Conservation (phyloP, 2,888 invertebrate species). For the Lycocerus yunnanus region DNA sequence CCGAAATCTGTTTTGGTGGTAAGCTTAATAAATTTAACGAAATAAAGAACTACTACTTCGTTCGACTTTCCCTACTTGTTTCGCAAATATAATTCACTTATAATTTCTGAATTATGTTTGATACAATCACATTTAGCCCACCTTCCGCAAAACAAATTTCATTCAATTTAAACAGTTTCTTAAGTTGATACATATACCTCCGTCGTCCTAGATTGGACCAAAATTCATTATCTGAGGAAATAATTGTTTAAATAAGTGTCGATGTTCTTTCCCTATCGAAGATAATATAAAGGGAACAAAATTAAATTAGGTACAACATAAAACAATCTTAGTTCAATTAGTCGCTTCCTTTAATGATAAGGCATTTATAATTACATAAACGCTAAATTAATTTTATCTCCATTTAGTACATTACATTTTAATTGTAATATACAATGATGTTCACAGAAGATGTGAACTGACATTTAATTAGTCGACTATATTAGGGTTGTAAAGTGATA, state of each 20-base stretch:
- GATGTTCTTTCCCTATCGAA: neutral
- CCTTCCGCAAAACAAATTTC: neutral
- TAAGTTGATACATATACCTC: neutral
- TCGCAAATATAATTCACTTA: neutral
- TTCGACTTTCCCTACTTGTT: neutral
- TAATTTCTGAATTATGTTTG: neutral
- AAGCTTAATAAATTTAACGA: too few species aligned
- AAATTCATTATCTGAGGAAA: neutral
- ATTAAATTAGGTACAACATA: neutral
- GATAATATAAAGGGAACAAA: neutral
- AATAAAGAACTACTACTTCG: too few species aligned
- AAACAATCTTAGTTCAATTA: neutral
- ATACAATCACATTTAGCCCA: neutral
- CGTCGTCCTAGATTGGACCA: neutral
- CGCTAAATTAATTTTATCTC: conserved; percentile 9
- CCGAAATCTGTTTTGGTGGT: too few species aligned
- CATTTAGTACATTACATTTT: neutral
- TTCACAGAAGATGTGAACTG: neutral
- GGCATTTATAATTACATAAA: conserved; percentile 11
- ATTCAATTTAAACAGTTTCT: neutral
- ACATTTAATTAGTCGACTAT: neutral
- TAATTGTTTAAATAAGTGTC: neutral
- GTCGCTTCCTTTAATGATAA: neutral
- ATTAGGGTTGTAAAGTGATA: neutral
- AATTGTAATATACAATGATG: neutral